Conservation (phyloP, 2,888 invertebrate species). For the Xylocampa areola region DNA sequence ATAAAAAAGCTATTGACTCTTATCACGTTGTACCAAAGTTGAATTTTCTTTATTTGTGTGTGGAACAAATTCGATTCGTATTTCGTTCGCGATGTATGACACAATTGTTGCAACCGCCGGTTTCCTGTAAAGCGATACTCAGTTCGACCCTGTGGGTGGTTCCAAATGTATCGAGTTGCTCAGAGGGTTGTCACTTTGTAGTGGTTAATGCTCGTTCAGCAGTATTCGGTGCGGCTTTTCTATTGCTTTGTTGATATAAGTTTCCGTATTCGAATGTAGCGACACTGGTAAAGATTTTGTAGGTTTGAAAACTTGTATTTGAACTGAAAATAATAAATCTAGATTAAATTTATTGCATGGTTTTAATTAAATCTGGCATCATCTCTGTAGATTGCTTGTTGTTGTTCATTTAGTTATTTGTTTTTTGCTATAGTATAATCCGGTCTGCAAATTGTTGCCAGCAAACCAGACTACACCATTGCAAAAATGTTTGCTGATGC, state of each 20-base stretch:
- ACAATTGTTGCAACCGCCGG: constrained; percentile 80
- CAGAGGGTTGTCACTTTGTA: constrained; percentile 64
- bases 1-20: constrained; percentile 16
- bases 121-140: constrained; percentile 85
- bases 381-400: too few species aligned
- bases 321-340: too few species aligned
- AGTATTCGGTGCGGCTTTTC: constrained; percentile 27
- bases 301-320: background rate
- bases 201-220: constrained; percentile 32
- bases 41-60: constrained; percentile 34
- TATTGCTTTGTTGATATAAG: background rate
- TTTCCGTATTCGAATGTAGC: background rate
- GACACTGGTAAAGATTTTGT: background rate
- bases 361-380: too few species aligned
- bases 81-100: constrained; percentile 68
- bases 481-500: too few species aligned
- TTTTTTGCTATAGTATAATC: too few species aligned
- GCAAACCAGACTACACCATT: too few species aligned
- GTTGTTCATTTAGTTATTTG: too few species aligned
- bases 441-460: too few species aligned
- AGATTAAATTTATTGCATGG: too few species aligned
- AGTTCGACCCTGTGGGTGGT: constrained; percentile 77
- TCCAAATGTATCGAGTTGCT: constrained; percentile 74
- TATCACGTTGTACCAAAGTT: constrained; percentile 50
- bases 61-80: constrained; percentile 61